Conservation (phyloP, 1,140 invertebrate species). For the Bombyx mandarina region DNA sequence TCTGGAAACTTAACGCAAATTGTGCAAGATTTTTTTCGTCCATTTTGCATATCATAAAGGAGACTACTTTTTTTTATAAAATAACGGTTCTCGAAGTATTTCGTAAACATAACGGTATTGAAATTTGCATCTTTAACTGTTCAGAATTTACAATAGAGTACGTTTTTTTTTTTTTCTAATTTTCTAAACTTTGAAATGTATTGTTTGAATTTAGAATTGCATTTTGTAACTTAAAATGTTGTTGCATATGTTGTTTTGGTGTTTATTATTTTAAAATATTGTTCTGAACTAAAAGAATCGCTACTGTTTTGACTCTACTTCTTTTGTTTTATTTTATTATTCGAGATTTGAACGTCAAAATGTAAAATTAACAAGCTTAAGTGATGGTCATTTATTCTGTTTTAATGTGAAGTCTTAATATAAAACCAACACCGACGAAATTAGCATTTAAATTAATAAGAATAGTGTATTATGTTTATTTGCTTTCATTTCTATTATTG, state of each 20-base stretch:
- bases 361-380: no score
- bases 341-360: neutral
- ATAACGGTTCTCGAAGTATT: conserved; percentile 55
- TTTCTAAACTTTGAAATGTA: conserved; percentile 7
- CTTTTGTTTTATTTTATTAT: conserved; percentile 11
- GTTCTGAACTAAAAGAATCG: conserved; percentile 7
- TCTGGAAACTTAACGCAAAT: conserved; percentile 39
- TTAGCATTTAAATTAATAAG: neutral
- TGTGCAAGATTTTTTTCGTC: conserved; percentile 45
- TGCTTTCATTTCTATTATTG: conserved; percentile 5
- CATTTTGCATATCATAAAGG: conserved; percentile 35
- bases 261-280: conserved; percentile 26
- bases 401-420: no score
- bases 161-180: conserved; percentile 3
- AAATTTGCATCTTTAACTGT: conserved; percentile 40
- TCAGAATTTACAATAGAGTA: conserved; percentile 14
- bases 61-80: conserved; percentile 35
- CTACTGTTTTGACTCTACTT: conserved; percentile 19
- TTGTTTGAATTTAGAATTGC: conserved; percentile 13
- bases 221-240: conserved; percentile 17
- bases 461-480: neutral
- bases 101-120: conserved; percentile 60
- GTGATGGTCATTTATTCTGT: no score
- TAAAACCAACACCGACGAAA: no score
- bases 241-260: conserved; percentile 34